A percentile compares a stretch with the other conserved stretches of the same genome.
phyloP scores from a whole-genome alignment of 2,797 vertebrate genomes.

The Brachyalestes nurse region DNA sequence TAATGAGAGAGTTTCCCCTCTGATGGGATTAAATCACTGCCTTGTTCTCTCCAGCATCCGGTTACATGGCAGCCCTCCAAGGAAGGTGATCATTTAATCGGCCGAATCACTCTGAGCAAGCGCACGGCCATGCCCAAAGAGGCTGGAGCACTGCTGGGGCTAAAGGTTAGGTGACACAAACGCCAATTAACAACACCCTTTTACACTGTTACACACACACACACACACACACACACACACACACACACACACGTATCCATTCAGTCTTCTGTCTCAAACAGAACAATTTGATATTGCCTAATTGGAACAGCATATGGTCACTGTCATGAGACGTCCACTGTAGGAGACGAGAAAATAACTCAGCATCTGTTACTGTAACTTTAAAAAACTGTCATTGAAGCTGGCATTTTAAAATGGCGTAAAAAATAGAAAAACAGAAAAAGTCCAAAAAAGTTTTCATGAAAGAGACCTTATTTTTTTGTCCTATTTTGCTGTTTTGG shows the following conservation, averaged over 20 bases:
- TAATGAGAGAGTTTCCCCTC: slow-evolving; percentile 43
- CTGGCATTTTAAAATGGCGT: too few relatives aligned
- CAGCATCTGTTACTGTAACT: not conserved
- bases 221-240: slow-evolving; percentile 22
- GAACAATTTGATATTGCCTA: not conserved
- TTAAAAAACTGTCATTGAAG: not conserved
- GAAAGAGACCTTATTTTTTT: not conserved
- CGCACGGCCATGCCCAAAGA: slow-evolving; percentile 96
- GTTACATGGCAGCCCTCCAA: slow-evolving; percentile 99
- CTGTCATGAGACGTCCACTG: not conserved
- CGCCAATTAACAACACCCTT: slow-evolving; percentile 23
- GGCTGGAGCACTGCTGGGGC: slow-evolving; percentile 91
- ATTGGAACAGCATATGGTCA: not conserved
- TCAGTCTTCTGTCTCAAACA: not conserved
- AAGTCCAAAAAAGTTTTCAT: not conserved
- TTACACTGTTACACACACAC: slow-evolving; percentile 24
- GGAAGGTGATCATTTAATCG: slow-evolving; percentile 96
- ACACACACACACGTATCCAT: slow-evolving; percentile 18
- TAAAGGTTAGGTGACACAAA: slow-evolving; percentile 84
- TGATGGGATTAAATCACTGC: slow-evolving; percentile 59
- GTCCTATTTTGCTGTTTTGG: not conserved
- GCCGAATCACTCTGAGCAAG: slow-evolving; percentile 97
- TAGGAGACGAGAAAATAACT: not conserved
- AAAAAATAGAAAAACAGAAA: too few relatives aligned
- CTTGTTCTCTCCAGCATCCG: slow-evolving; percentile 85